phyloP scores from a whole-genome alignment of 2,888 invertebrate genomes.

The Onchidella celtica region DNA sequence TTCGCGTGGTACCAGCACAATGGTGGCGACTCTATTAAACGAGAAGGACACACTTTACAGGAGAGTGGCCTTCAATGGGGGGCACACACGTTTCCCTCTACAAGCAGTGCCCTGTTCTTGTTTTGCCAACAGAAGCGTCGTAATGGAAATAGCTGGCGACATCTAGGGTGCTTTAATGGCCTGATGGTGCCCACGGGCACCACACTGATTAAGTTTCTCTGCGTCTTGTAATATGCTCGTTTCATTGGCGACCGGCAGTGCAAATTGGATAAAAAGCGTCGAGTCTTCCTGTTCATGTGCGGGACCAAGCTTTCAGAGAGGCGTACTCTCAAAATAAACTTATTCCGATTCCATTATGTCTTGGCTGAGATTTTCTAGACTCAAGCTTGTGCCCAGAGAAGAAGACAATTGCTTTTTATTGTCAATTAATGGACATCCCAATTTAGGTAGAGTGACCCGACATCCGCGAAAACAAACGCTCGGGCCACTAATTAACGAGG shows the following conservation, averaged over 20 bases:
- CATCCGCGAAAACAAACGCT: slow-evolving; percentile 33
- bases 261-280: slow-evolving; percentile 41
- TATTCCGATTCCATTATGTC: slow-evolving; percentile 41
- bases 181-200: slow-evolving; percentile 17
- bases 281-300: background rate
- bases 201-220: slow-evolving; percentile 21
- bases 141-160: slow-evolving; percentile 39
- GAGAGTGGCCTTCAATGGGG: background rate
- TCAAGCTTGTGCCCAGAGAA: slow-evolving; percentile 15
- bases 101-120: background rate
- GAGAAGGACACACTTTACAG: background rate
- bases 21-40: background rate
- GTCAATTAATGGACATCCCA: slow-evolving; percentile 47
- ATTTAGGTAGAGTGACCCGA: slow-evolving; percentile 15
- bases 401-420: slow-evolving; percentile 47
- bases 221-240: slow-evolving; percentile 39
- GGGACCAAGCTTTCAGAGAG: slow-evolving; percentile 26
- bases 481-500: slow-evolving; percentile 47
- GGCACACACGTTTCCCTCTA: background rate
- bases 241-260: slow-evolving; percentile 37
- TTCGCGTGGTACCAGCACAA: background rate
- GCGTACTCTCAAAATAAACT: slow-evolving; percentile 36
- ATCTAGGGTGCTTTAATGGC: slow-evolving; percentile 35
- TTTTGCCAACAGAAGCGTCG: slow-evolving; percentile 11
- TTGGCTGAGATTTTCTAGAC: slow-evolving; percentile 5